phyloP scores from a whole-genome alignment of 1,140 invertebrate species.

The Arctopsyche grandis region DNA sequence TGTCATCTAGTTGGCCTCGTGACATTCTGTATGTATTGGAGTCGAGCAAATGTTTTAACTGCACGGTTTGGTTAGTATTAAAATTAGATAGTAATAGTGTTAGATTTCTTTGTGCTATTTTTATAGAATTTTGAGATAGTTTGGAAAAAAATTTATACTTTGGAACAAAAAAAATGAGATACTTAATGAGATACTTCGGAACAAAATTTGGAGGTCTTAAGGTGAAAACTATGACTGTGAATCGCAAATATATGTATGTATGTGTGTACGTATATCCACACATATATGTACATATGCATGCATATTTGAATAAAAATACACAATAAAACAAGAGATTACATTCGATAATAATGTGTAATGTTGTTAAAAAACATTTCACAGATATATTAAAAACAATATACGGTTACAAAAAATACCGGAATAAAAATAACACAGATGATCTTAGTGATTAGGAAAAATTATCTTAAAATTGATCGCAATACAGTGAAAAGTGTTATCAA shows the following conservation, averaged over 20 bases:
- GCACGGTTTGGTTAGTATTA: conserved; percentile 58
- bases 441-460: not conserved
- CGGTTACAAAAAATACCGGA: no score
- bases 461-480: not conserved
- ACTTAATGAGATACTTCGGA: not conserved
- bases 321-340: no score
- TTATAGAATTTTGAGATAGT: no score
- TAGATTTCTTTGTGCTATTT: no score
- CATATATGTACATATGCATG: no score
- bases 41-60: conserved; percentile 49
- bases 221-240: not conserved
- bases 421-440: not conserved
- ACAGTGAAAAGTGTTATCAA: not conserved
- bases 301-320: no score
- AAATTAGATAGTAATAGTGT: no score
- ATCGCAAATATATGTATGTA: no score
- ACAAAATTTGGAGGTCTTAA: not conserved
- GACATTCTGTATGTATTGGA: conserved; percentile 55
- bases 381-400: no score
- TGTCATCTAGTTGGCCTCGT: conserved; percentile 56
- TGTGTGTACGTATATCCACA: no score
- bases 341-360: no score
- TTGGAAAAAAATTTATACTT: not conserved
- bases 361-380: no score
- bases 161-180: not conserved